Evolutionary conservation across 2,797 vertebrate species (phyloP).

Genomic region (Mormyrus proboscirostris): DNA sequence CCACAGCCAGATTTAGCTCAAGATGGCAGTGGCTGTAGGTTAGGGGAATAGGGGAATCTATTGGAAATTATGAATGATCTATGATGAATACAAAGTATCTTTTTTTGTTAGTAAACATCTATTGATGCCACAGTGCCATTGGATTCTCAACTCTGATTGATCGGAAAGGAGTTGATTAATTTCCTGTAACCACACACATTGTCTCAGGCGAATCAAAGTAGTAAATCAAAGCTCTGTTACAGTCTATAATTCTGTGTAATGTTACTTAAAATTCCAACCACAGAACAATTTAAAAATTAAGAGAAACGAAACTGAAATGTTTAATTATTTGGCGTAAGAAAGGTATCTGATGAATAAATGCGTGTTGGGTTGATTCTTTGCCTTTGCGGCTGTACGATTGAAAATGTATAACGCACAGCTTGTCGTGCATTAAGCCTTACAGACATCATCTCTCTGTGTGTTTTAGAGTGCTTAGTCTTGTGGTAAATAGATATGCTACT

Average conservation of each 20-base stretch:
- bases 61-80: slow-evolving; percentile 38
- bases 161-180: not conserved
- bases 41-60: not conserved
- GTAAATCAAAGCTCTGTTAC: not conserved
- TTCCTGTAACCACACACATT: not conserved
- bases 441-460: not conserved
- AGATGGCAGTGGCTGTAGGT: not conserved
- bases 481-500: not conserved
- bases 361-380: not conserved
- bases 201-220: not conserved
- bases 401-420: not conserved
- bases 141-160: not conserved
- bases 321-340: not conserved
- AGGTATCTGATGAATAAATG: not conserved
- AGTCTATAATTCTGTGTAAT: not conserved
- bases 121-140: not conserved
- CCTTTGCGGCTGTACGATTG: not conserved
- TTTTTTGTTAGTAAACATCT: not conserved
- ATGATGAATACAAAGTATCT: slow-evolving; percentile 15
- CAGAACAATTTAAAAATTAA: not conserved
- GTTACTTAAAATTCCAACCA: not conserved
- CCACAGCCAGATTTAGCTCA: not conserved
- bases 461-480: not conserved
- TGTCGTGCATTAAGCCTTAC: not conserved
- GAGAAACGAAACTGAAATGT: not conserved